Base-by-base conservation (phyloP, 1,140 invertebrate species). In the Grapholita molesta region DNA sequence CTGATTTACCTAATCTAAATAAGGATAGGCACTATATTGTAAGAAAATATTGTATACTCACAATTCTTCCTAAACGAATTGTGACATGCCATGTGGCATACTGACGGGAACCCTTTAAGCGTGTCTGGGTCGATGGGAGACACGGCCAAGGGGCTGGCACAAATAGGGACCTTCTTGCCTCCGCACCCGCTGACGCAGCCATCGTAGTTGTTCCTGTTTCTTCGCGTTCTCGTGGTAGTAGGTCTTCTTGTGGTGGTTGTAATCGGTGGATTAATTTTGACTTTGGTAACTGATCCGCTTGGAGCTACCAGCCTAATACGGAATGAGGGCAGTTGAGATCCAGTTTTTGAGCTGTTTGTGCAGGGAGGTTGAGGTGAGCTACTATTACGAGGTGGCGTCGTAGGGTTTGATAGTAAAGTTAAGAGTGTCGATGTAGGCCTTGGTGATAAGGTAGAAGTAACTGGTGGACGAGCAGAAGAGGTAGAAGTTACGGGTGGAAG, bases 41-140 rank as follows among this genome's bases (percentile, higher is more conserved):
- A n/a, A n/a, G n/a, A n/a, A n/a, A n/a, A n/a, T n/a, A n/a, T n/a
- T n/a, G n/a, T n/a, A n/a, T 76, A 88, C 86, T 90, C 75, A 90
- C 87, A 71, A 55, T 82, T 77, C 72, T 80, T 85, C 71, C 72
- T 87, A 67, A 85, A 91, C n/a, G 83, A 85, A 53, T 91, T 91
- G 33, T 89, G 81, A 66, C 89, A 91, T 5, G 86, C 88, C 84
- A 91, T 83, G 57, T 91, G 86, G 66, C 89, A 91, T 12, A 90
- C 72, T 0, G 89, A 89, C 12, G 88, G 81, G 70, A 91, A 91
- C 18, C 88, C 88, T 73, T 85, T 89, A 18, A 91, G 71, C 7
- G 70, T 82, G 2, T 86, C 74, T 9, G 87, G 76, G 68, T 89
- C 75, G 64, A 89, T 79, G 25, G 81, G 80, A 11, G 68, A 32